Base-by-base conservation (phyloP, 2,797 vertebrate species). In the Lepidocolaptes lacrymiger region DNA sequence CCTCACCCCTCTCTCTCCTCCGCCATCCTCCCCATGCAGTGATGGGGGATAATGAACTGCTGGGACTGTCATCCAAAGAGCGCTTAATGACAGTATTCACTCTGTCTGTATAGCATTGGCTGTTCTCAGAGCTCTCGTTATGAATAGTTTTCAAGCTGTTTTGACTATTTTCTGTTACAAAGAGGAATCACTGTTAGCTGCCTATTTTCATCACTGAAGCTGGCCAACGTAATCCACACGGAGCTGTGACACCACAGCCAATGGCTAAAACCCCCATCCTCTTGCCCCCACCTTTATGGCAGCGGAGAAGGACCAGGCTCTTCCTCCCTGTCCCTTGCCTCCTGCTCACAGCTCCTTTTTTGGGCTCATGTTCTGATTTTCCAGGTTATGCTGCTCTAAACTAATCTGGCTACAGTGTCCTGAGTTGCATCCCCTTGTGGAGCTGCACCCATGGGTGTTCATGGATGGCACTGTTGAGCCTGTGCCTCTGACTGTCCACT, bases 141-240 rank as follows among this genome's bases (percentile, higher is more conserved):
- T 96, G 93, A 97, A 97, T 85, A 95, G 88, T 96, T 97, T 96
- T 97, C 97, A 97, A 97, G 97, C 97, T 98, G 97, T 97, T 98
- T 97, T 98, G 97, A 97, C 97, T 97, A 81, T 97, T 96, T 97
- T 97, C 93, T 92, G 71, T 94, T 97, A 95, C 97, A 96, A 97
- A 97, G 79, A 95, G 94, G 88, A 96, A 81, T 97, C 91, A 34
- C 90, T 93, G 95, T 96, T 97, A 97, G 97, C 96, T 97, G 95
- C 91, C 95, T 94, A 84, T 97, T 97, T 97, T 93, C 96, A 90
- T 84, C 54, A 76, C 93, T 92, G 82, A 93, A 91, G 84, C 80
- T 86, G 85, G 93, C 94, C 97, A 91, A 75, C 2, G 2, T 84
- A 95, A 85, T 73, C 74, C 49, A 8, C 71, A 63, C 1, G 0